phyloP scores from a whole-genome alignment of 2,797 vertebrate species.

The Phalanger gymnotis region DNA sequence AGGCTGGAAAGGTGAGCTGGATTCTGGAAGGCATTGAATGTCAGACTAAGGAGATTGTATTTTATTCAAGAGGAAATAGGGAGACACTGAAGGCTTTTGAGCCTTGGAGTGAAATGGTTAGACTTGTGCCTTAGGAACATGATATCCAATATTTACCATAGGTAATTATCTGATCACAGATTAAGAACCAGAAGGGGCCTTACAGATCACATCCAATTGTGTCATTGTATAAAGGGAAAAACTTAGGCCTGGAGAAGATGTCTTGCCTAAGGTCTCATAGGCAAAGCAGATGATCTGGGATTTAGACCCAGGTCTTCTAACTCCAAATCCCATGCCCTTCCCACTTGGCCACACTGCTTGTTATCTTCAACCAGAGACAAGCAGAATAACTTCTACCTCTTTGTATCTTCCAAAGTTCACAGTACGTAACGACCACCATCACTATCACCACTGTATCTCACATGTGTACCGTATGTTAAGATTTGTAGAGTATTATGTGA shows the following conservation, averaged over 20 bases:
- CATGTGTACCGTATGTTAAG: background rate
- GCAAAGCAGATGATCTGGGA: background rate
- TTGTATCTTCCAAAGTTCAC: background rate
- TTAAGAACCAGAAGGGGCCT: background rate
- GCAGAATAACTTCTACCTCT: background rate
- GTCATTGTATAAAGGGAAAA: background rate
- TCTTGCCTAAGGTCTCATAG: background rate
- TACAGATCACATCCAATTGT: background rate
- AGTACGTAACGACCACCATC: background rate
- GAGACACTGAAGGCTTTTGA: background rate
- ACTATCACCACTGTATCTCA: background rate
- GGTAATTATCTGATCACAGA: background rate
- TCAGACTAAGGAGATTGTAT: background rate
- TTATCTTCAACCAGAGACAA: background rate
- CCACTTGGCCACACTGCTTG: background rate
- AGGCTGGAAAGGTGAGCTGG: background rate
- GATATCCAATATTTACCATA: background rate
- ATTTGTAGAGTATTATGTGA: background rate
- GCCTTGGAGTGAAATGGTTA: background rate
- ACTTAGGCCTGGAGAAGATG: background rate
- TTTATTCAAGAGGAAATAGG: background rate
- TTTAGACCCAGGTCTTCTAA: background rate
- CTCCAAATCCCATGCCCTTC: background rate
- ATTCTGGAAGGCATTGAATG: background rate
- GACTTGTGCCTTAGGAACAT: background rate